A percentile compares a stretch with the other conserved stretches of the same genome.
phyloP scores from a whole-genome alignment of 1,140 invertebrate species.

The Zophobas morio region DNA sequence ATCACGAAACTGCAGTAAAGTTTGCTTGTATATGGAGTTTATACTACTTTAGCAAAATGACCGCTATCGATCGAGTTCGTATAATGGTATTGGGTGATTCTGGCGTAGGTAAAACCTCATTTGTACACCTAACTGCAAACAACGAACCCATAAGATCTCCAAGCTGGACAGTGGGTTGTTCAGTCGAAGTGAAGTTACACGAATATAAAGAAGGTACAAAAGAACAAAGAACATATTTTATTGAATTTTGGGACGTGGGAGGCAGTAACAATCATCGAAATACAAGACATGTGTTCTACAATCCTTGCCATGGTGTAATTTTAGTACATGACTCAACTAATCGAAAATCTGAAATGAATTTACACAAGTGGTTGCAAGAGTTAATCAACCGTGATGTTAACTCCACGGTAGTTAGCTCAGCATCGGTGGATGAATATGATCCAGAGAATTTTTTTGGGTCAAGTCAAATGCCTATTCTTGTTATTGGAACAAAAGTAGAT shows the following conservation, averaged over 20 bases:
- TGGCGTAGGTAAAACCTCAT: constrained; percentile 96
- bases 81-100: constrained; percentile 95
- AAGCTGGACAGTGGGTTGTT: constrained; percentile 95
- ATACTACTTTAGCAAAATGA: constrained; percentile 68
- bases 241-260: constrained; percentile 97
- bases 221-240: constrained; percentile 91
- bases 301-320: constrained; percentile 87
- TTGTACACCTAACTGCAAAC: constrained; percentile 93
- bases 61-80: constrained; percentile 89
- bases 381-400: constrained; percentile 85
- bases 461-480: constrained; percentile 90
- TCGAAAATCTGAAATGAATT: constrained; percentile 94
- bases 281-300: constrained; percentile 93
- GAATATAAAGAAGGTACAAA: constrained; percentile 96
- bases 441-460: constrained; percentile 92
- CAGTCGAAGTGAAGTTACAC: constrained; percentile 95
- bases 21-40: too few relatives aligned
- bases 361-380: constrained; percentile 94
- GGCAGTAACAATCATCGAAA: constrained; percentile 94
- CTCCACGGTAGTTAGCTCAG: constrained; percentile 62
- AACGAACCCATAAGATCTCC: constrained; percentile 88
- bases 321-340: constrained; percentile 97
- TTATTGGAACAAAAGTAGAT: constrained; percentile 95
- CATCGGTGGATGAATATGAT: constrained; percentile 79
- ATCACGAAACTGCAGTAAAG: too few relatives aligned